A percentile compares a stretch with the other conserved stretches of the same genome.
phyloP scores from a whole-genome alignment of 2,797 vertebrate genomes.

The Lagocephalus sceleratus region DNA sequence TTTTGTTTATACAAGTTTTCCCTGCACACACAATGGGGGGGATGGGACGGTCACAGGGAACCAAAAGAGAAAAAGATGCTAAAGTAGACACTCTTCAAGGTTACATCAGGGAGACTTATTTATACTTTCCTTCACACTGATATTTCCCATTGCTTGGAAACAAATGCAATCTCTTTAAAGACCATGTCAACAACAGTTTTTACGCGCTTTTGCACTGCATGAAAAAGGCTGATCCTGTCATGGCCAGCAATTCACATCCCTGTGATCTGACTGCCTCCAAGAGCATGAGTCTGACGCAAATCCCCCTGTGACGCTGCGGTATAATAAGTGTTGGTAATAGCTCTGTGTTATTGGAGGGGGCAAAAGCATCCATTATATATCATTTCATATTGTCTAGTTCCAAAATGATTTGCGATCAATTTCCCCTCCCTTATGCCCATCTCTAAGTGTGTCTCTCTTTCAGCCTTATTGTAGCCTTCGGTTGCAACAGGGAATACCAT shows the following conservation, averaged over 20 bases:
- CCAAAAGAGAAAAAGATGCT: conserved; percentile 15
- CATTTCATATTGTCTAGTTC: conserved; percentile 34
- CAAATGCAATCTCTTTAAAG: conserved; percentile 37
- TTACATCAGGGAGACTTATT: conserved; percentile 38
- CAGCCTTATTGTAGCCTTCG: conserved; percentile 23
- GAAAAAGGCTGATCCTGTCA: conserved; percentile 50
- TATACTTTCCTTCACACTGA: conserved; percentile 37
- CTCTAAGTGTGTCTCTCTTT: neutral
- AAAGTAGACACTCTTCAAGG: conserved; percentile 24
- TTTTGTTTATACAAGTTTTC: conserved; percentile 55
- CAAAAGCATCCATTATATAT: conserved; percentile 46
- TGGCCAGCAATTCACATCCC: conserved; percentile 43
- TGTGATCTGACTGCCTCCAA: conserved; percentile 56
- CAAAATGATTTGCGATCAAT: conserved; percentile 20
- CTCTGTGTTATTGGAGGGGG: conserved; percentile 44
- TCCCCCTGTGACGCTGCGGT: conserved; percentile 46
- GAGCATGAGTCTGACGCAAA: conserved; percentile 53
- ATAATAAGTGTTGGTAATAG: conserved; percentile 49
- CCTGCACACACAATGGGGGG: conserved; percentile 18
- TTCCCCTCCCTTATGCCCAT: conserved; percentile 2
- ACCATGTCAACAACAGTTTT: conserved; percentile 48
- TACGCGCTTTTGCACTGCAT: conserved; percentile 51
- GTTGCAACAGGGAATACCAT: conserved; percentile 13
- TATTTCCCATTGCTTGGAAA: conserved; percentile 44
- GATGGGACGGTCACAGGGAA: neutral